Conservation (phyloP, 2,797 vertebrate species). For the Oreonectes daqikongensis region DNA sequence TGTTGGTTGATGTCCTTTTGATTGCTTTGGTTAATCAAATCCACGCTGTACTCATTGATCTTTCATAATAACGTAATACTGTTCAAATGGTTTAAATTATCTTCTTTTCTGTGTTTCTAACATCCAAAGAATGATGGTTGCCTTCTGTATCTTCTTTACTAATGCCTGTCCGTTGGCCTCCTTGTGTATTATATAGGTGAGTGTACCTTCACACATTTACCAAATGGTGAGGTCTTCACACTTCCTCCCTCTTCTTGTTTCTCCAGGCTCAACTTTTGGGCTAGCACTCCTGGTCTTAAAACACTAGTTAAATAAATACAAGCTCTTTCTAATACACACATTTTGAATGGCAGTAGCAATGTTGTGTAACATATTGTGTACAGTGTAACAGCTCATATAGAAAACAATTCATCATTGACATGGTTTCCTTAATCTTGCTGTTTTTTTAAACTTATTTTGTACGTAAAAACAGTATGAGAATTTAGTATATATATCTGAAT, state of each 20-base stretch:
- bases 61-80: neutral
- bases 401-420: no score
- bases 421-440: no score
- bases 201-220: slow-evolving; percentile 72
- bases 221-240: slow-evolving; percentile 78
- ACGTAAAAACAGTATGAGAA: no score
- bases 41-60: neutral
- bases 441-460: no score
- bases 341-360: neutral
- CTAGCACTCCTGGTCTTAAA: slow-evolving; percentile 40
- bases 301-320: slow-evolving; percentile 52
- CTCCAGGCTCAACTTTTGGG: slow-evolving; percentile 51
- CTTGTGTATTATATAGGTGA: slow-evolving; percentile 76
- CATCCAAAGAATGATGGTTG: slow-evolving; percentile 20
- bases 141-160: slow-evolving; percentile 39
- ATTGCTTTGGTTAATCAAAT: slow-evolving; percentile 12
- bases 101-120: slow-evolving; percentile 8
- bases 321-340: slow-evolving; percentile 7
- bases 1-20: slow-evolving; percentile 38
- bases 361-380: no score
- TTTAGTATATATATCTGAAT: no score
- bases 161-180: slow-evolving; percentile 49
- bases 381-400: no score
- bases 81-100: neutral
- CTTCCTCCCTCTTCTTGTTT: slow-evolving; percentile 56